Percentiles rank a stretch among this genome's conserved stretches.
Conservation (phyloP, 1,140 invertebrate species). For the Marisa cornuarietis region DNA sequence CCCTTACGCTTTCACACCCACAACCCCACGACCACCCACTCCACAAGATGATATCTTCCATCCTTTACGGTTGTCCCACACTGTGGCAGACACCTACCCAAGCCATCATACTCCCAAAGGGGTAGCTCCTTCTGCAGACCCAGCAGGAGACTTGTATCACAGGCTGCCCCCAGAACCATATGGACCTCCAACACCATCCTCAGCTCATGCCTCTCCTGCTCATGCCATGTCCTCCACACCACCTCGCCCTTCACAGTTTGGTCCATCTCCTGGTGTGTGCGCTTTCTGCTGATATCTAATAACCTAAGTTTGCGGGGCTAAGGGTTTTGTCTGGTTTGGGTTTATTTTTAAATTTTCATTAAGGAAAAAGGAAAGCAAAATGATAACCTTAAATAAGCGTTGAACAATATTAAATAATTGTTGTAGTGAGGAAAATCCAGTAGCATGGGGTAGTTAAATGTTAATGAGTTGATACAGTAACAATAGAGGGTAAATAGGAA, state of each 20-base stretch:
- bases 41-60: slow-evolving; percentile 24
- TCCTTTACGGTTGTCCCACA: slow-evolving; percentile 13
- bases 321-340: no score
- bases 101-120: background rate
- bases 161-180: background rate
- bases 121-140: background rate
- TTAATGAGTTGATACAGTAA: no score
- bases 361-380: no score
- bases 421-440: no score
- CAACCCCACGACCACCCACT: slow-evolving; percentile 30
- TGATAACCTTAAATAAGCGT: no score
- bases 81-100: slow-evolving; percentile 11
- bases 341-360: no score
- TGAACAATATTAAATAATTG: no score
- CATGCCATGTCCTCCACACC: slow-evolving; percentile 16
- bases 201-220: slow-evolving; percentile 19
- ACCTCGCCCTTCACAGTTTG: slow-evolving; percentile 10
- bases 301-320: no score
- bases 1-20: slow-evolving; percentile 43
- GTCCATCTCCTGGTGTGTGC: slow-evolving; percentile 33
- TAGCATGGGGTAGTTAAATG: no score
- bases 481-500: no score
- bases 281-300: background rate
- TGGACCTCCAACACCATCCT: slow-evolving; percentile 4
- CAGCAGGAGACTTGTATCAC: slow-evolving; percentile 10